Evolutionary conservation across 2,797 vertebrate genomes (phyloP).

Genomic region (Hippocampus kuda): DNA sequence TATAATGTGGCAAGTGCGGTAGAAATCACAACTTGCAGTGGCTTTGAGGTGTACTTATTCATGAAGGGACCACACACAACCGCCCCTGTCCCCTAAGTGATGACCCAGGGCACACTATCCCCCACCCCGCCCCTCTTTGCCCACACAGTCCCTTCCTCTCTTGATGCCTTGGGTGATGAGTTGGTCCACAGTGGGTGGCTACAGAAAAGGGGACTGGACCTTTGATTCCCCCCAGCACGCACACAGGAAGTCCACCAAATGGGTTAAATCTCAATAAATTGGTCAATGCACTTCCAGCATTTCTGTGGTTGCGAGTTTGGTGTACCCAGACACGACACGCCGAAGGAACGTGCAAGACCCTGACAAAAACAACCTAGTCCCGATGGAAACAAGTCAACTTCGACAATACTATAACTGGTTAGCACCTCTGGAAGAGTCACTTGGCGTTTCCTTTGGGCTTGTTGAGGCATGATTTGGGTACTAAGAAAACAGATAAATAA

Average conservation of each 20-base stretch:
- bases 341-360: background rate
- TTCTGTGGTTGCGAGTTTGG: constrained; percentile 7
- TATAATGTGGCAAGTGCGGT: background rate
- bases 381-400: background rate
- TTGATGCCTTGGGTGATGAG: constrained; percentile 47
- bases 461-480: constrained; percentile 29
- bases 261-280: too few species aligned
- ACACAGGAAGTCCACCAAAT: constrained; percentile 24
- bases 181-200: constrained; percentile 40
- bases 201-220: background rate
- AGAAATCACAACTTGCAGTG: constrained; percentile 3
- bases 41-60: constrained; percentile 11
- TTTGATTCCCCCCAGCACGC: constrained; percentile 1
- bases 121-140: constrained; percentile 26
- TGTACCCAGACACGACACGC: background rate
- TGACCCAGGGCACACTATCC: constrained; percentile 22
- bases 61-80: constrained; percentile 41
- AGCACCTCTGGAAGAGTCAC: background rate
- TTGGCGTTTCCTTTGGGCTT: constrained; percentile 22
- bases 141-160: constrained; percentile 33
- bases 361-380: background rate
- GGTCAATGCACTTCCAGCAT: constrained; percentile 22
- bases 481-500: constrained; percentile 2
- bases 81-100: constrained; percentile 36
- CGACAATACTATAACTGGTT: background rate